Evolutionary conservation across 2,113 vertebrate species (phyloP).

Genomic region (Gasterosteus aculeatus): DNA sequence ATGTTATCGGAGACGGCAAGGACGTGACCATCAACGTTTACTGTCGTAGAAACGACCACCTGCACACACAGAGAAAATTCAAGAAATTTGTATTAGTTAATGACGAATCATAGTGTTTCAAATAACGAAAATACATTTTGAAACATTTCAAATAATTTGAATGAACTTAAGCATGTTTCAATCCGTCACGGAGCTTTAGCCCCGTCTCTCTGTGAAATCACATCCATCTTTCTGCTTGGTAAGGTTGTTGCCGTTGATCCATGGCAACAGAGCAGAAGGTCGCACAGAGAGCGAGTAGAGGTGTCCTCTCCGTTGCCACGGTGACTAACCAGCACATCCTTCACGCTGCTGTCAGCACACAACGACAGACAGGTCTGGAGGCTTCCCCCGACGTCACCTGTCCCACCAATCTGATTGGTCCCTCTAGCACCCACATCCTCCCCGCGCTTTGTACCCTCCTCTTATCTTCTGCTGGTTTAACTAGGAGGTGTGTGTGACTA

Average conservation of each 20-base stretch:
- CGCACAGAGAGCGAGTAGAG: conserved; percentile 13
- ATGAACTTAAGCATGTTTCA: not conserved
- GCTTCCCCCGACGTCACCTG: conserved; percentile 55
- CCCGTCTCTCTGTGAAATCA: conserved; percentile 23
- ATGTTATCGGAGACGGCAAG: conserved; percentile 80
- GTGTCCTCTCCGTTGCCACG: conserved; percentile 42
- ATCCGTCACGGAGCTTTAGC: not conserved
- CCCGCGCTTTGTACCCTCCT: too few species aligned
- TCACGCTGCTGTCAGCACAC: conserved; percentile 39
- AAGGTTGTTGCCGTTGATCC: conserved; percentile 43
- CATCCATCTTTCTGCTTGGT: conserved; percentile 41
- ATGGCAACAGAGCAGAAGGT: conserved; percentile 43
- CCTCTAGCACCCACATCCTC: not conserved
- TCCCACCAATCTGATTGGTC: not conserved
- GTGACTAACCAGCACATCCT: conserved; percentile 53
- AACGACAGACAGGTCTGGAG: not conserved
- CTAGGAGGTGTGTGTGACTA: too few species aligned
- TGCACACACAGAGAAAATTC: conserved; percentile 18
- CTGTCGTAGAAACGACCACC: conserved; percentile 80
- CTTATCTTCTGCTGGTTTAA: too few species aligned
- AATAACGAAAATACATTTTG: not conserved
- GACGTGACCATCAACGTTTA: conserved; percentile 76
- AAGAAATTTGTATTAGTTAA: not conserved
- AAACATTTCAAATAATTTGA: too few species aligned
- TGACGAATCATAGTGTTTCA: not conserved